A percentile compares a stretch with the other conserved stretches of the same genome.
Evolutionary conservation across 2,888 invertebrate species (phyloP).

Genomic region (Leucophenga montana): DNA sequence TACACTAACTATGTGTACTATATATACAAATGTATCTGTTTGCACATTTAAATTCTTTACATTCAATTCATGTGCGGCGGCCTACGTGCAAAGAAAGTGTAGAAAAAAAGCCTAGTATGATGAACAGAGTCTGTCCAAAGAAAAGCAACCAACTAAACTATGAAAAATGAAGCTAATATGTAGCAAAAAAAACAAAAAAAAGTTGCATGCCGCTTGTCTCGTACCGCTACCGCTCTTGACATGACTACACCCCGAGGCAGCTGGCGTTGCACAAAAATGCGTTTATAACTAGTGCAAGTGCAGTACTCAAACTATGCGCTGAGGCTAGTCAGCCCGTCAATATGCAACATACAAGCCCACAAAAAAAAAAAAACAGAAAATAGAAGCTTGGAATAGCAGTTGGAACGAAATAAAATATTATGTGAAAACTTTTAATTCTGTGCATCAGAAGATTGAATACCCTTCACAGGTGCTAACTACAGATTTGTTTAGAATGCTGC

Average conservation of each 20-base stretch:
- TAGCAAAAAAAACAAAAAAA: conserved; percentile 45
- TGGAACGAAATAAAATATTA: no score
- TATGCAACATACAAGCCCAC: no score
- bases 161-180: conserved; percentile 65
- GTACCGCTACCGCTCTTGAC: conserved; percentile 20
- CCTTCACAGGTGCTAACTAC: no score
- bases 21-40: conserved; percentile 48
- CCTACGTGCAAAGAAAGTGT: conserved; percentile 42
- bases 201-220: conserved; percentile 40
- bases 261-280: not conserved
- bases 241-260: not conserved
- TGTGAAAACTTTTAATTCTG: no score
- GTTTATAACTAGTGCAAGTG: not conserved
- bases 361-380: no score
- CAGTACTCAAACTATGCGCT: no score
- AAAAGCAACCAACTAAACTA: conserved; percentile 62
- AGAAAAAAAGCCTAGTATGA: conserved; percentile 28
- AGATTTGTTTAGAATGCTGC: no score
- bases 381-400: no score
- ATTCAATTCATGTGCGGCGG: conserved; percentile 67
- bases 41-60: conserved; percentile 66
- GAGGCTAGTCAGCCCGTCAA: no score
- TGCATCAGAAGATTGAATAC: no score
- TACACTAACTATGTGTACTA: no score
- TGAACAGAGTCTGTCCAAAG: conserved; percentile 27